Percentiles rank a stretch among this genome's conserved stretches.
phyloP scores from a whole-genome alignment of 2,113 vertebrate species.

The Pseudolaguvia tuberculata region DNA sequence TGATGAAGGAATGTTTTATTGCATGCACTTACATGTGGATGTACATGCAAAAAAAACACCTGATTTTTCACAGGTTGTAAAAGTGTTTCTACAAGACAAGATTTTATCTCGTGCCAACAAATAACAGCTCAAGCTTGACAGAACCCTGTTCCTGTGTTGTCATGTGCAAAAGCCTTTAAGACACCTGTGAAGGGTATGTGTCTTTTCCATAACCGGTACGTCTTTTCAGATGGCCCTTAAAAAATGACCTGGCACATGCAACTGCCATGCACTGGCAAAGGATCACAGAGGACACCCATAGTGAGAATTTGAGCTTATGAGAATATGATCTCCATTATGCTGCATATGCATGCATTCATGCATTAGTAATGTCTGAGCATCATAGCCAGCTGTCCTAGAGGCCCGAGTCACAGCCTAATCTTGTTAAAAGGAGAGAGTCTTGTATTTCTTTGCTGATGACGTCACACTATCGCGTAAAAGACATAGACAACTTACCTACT shows the following conservation, averaged over 20 bases:
- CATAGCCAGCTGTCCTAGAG: slow-evolving; percentile 46
- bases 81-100: slow-evolving; percentile 11
- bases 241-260: slow-evolving; percentile 34
- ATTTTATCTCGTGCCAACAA: slow-evolving; percentile 38
- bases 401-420: slow-evolving; percentile 47
- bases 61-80: background rate
- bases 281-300: slow-evolving; percentile 50
- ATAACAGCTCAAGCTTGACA: slow-evolving; percentile 1
- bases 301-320: slow-evolving; percentile 37
- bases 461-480: slow-evolving; percentile 42
- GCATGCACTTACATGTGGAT: background rate
- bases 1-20: background rate
- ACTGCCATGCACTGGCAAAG: slow-evolving; percentile 45
- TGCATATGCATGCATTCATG: slow-evolving; percentile 51
- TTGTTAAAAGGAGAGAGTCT: slow-evolving; percentile 51
- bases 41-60: background rate
- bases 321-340: slow-evolving; percentile 38
- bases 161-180: slow-evolving; percentile 31
- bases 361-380: slow-evolving; percentile 53
- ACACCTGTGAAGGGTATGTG: slow-evolving; percentile 33
- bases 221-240: slow-evolving; percentile 43
- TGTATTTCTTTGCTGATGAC: slow-evolving; percentile 40
- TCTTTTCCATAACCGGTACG: slow-evolving; percentile 33
- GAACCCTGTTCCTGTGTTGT: slow-evolving; percentile 26
- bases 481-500: slow-evolving; percentile 44